Base-by-base conservation (phyloP, 2,888 invertebrate genomes). In the Cyaniris semiargus region DNA sequence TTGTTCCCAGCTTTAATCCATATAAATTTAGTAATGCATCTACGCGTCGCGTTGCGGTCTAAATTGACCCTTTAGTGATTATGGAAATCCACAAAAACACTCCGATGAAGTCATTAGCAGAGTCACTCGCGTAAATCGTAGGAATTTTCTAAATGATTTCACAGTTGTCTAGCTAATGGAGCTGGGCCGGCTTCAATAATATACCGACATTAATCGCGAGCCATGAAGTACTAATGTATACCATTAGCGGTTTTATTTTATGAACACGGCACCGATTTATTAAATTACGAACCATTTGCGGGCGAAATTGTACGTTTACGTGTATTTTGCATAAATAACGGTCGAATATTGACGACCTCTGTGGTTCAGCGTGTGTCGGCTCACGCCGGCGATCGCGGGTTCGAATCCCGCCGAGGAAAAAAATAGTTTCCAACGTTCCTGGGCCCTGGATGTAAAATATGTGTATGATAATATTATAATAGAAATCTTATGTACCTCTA, bases 91-190 rank as follows among this genome's bases (percentile, higher is more conserved):
- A 66, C 66, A 27, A 60, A 58, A 58, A 23, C 10, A 71, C 34
- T 21, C 71, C 23, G 53, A 74, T 74, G 53, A 74, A 74, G 27
- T 74, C 18, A 74, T 74, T 48, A 74, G 48, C 15, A 7, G 27
- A 74, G 23, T 74, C 53, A 74, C 48, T 74, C 74, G 48, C 71
- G 71, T 38, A 71, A 74, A 74, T 72, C 72, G 72, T 44, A 72
- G 72, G 44, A 72, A 72, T 74, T 74, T 74, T 74, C 74, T 74
- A 74, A 74, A 74, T 74, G 48, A 74, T 74, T 53, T 74, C 74
- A 74, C 74, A 74, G 74, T 74, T 74, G 74, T 74, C 74, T 53
- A 74, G 74, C 74, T 74, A 74, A 74, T 74, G 74, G 74, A 21
- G 38, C 72, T 15, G 27, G 53, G 74, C 74, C 74, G 74, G 74